A percentile compares a stretch with the other conserved stretches of the same genome.
Conservation (phyloP, 2,888 invertebrate genomes). For the Orthosia incerta region DNA sequence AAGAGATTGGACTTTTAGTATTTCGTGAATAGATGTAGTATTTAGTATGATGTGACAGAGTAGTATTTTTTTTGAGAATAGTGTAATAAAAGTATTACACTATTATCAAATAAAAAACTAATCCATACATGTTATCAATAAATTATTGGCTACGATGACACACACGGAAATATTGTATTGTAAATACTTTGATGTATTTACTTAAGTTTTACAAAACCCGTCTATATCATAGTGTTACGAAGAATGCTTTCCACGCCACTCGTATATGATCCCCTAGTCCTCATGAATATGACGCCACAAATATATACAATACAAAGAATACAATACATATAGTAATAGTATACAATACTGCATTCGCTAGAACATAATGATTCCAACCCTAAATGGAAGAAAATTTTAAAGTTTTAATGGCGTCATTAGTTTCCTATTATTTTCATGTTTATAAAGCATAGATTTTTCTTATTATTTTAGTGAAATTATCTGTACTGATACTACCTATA, state of each 20-base stretch:
- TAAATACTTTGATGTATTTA: neutral
- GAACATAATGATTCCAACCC: conserved; percentile 25
- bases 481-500: neutral
- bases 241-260: conserved; percentile 30
- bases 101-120: neutral
- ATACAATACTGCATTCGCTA: conserved; percentile 25
- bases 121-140: neutral
- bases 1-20: neutral
- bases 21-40: no score
- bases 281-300: conserved; percentile 11
- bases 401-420: conserved; percentile 1
- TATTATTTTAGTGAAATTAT: neutral
- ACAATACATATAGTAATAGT: no score
- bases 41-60: no score
- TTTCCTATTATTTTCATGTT: neutral
- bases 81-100: no score
- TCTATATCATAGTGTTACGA: neutral
- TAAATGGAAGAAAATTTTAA: conserved; percentile 38
- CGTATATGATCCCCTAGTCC: conserved; percentile 11
- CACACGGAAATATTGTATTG: neutral
- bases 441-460: no score
- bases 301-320: conserved; percentile 32
- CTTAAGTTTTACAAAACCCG: neutral
- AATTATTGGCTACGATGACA: neutral
- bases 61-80: no score